A percentile compares a stretch with the other conserved stretches of the same genome.
phyloP scores from a whole-genome alignment of 2,113 vertebrate species.

The Orcinus orca region DNA sequence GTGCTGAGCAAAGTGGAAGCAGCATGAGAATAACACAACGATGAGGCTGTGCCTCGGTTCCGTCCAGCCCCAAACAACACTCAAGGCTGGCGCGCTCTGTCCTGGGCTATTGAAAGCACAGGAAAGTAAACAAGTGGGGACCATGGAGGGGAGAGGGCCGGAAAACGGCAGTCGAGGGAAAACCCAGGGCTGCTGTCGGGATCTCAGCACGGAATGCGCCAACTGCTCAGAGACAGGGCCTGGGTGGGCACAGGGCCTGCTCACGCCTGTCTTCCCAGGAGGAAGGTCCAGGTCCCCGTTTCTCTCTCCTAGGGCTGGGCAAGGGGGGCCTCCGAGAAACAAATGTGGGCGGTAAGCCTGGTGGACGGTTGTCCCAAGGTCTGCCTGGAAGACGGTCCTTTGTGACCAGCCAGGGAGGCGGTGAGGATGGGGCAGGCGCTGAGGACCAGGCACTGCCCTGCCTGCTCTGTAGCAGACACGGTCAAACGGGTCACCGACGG shows the following conservation, averaged over 20 bases:
- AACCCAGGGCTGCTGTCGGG: not conserved
- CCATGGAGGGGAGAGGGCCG: not conserved
- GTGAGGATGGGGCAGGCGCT: not conserved
- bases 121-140: constrained; percentile 38
- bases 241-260: rapidly evolving
- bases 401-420: not conserved
- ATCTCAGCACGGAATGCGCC: not conserved
- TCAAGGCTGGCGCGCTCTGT: not conserved
- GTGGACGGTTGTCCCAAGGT: not conserved
- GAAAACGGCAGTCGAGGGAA: not conserved
- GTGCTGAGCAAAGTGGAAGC: not conserved
- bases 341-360: not conserved
- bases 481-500: not conserved
- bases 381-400: not conserved
- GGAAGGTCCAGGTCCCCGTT: not conserved
- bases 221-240: too few relatives aligned
- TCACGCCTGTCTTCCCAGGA: not conserved
- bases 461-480: rapidly evolving
- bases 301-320: not conserved
- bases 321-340: not conserved
- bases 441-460: not conserved
- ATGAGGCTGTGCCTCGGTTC: not conserved
- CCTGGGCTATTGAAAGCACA: constrained; percentile 43
- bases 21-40: not conserved
- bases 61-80: not conserved